A percentile compares a stretch with the other conserved stretches of the same genome.
These are phyloP conservation scores for Cydia amplana DNA, from an alignment of 1,140 invertebrate genomes.

Conservation along the genomic window DNA sequence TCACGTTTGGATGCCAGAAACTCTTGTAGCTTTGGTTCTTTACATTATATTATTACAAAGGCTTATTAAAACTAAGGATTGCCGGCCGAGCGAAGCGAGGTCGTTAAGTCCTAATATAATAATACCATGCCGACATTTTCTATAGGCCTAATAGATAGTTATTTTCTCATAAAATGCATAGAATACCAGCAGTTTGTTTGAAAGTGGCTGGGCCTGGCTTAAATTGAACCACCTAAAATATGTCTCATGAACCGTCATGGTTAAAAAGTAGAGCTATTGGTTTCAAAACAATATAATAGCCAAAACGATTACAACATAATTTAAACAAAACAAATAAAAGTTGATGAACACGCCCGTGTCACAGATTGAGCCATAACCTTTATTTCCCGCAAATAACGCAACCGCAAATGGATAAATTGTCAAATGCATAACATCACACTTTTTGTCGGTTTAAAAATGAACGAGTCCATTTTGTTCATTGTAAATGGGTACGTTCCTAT, in stretches of 20 bases:
- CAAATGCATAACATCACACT: conserved; percentile 14
- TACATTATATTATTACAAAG: not conserved
- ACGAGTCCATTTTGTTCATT: not conserved
- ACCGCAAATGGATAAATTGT: conserved; percentile 20
- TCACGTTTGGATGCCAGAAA: not conserved
- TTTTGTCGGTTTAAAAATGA: conserved; percentile 23
- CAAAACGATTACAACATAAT: not conserved
- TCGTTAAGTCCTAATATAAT: too few relatives aligned
- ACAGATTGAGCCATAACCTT: not conserved
- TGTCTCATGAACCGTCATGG: too few relatives aligned
- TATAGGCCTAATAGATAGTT: too few relatives aligned
- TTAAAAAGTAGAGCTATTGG: too few relatives aligned
- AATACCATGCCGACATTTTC: too few relatives aligned
- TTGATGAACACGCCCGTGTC: not conserved
- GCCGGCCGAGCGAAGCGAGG: too few relatives aligned
- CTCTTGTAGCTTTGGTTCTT: not conserved
- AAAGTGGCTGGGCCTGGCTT: too few relatives aligned
- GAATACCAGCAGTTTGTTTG: too few relatives aligned
- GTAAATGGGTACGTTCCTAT: not conserved
- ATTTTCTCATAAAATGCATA: too few relatives aligned
- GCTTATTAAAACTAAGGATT: too few relatives aligned
- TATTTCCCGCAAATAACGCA: conserved; percentile 10
- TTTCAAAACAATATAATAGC: not conserved
- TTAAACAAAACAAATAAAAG: conserved; percentile 1
- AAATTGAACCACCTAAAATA: too few relatives aligned